phyloP scores from a whole-genome alignment of 1,140 invertebrate genomes.

The Bombus breviceps region DNA sequence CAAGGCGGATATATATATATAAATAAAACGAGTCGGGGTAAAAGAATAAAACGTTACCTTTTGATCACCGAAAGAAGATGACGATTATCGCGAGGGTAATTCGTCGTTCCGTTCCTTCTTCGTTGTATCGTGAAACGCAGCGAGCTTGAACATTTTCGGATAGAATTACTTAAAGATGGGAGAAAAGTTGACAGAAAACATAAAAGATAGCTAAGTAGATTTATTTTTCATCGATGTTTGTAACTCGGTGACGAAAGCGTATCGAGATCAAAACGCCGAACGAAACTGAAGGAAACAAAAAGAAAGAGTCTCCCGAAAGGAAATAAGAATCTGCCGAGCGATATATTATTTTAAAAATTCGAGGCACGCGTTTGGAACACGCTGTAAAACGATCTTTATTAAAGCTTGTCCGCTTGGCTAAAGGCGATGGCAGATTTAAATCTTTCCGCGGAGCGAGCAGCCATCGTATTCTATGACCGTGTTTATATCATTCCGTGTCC shows the following conservation, averaged over 20 bases:
- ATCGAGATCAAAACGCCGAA: too few relatives aligned
- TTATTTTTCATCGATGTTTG: too few relatives aligned
- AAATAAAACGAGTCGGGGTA: fast-evolving
- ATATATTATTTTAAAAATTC: background rate
- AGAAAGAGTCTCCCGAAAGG: background rate
- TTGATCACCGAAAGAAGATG: too few relatives aligned
- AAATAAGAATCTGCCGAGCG: background rate
- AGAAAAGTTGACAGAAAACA: too few relatives aligned
- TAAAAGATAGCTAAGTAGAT: too few relatives aligned
- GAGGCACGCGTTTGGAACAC: background rate
- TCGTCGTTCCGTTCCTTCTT: background rate
- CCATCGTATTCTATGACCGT: conserved; percentile 26
- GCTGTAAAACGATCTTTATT: conserved; percentile 36
- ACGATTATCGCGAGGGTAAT: background rate
- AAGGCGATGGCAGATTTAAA: conserved; percentile 44
- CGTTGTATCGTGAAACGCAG: background rate
- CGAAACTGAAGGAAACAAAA: too few relatives aligned
- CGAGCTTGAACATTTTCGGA: too few relatives aligned
- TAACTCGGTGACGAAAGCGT: too few relatives aligned
- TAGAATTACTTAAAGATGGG: too few relatives aligned
- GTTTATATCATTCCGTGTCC: conserved; percentile 36
- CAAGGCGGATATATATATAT: too few relatives aligned
- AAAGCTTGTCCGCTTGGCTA: conserved; percentile 20
- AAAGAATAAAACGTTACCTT: too few relatives aligned
- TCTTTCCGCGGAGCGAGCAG: background rate